Evolutionary conservation across 2,888 invertebrate genomes (phyloP), one percentile per base, ranked within the genome.

Genomic region (Molorchus minor): DNA sequence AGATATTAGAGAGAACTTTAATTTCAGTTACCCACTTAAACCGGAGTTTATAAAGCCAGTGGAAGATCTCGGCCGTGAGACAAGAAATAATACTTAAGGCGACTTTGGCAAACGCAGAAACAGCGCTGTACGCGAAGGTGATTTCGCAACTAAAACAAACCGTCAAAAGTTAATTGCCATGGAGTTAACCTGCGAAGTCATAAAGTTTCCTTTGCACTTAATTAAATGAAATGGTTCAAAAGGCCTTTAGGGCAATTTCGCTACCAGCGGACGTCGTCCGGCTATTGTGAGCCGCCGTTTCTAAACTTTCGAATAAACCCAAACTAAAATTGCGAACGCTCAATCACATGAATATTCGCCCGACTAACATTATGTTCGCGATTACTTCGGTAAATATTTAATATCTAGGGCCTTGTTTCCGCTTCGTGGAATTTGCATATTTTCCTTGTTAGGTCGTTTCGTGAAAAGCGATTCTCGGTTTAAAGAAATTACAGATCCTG

Each of bases 141-240:
- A 15, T 7, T 8, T 12, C 36, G 25, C 38, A 55, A 45, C 45
- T 55, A 46, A 55, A 40, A 46, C 55, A 40, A 55, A 46, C 69
- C 69, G 71, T 71, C 72, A 70, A 71, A 70, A 67, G 71, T 67
- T 72, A 73, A 72, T 71, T 73, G 68, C 67, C 47, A 67, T 60
- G 64, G 70, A 67, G 67, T 71, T 67, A 71, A 69, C 70, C 71
- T 68, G 69, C 66, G 58, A 64, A 70, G 70, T 64, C 71, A 69
- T 72, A 71, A 73, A 72, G 71, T 72, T 74, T 61, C 71, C 61
- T 66, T 62, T 68, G 60, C 71, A 71, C 70, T 75, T 75, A 74
- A 75, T 75, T 75, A 74, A 75, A 75, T 69, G 70, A 72, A 75
- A 58, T 73, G 72, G 71, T 64, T 72, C 67, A 71, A 74, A 72